These are phyloP conservation scores for Rhagonycha fulva DNA, from an alignment of 2,888 invertebrate genomes.

Conservation along the genomic window DNA sequence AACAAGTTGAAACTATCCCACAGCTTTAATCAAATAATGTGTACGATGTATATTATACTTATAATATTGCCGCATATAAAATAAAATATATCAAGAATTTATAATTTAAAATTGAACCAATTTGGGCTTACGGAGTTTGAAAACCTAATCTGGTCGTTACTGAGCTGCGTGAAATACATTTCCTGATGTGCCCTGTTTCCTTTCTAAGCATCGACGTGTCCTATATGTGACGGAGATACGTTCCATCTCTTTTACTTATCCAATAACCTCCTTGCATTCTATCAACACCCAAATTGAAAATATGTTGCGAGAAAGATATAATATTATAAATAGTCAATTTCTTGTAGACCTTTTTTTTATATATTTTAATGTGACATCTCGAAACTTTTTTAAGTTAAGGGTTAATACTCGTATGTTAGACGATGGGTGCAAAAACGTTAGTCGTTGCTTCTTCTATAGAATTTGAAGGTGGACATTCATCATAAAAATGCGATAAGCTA, in stretches of 20 bases:
- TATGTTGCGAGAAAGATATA: conserved; percentile 35
- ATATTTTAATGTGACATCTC: conserved; percentile 20
- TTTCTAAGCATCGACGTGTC: conserved; percentile 26
- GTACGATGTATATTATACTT: not conserved
- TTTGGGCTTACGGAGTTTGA: conserved; percentile 27
- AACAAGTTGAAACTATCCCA: not conserved
- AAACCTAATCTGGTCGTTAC: conserved; percentile 32
- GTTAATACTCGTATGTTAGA: not conserved
- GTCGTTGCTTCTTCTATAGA: not conserved
- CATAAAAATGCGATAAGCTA: conserved; percentile 4
- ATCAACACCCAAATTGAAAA: conserved; percentile 38
- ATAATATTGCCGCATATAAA: not conserved
- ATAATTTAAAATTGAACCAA: conserved; percentile 25
- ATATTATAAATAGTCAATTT: conserved; percentile 37
- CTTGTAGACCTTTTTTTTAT: conserved; percentile 18
- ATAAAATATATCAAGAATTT: not conserved
- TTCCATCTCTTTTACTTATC: conserved; percentile 20
- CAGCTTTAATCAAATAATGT: not conserved
- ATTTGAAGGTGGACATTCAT: conserved; percentile 13
- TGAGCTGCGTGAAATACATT: conserved; percentile 32
- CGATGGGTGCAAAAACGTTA: conserved; percentile 8
- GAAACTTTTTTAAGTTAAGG: conserved; percentile 13
- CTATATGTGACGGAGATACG: conserved; percentile 29
- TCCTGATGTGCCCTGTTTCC: conserved; percentile 29
- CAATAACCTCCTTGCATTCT: conserved; percentile 24